These are phyloP conservation scores for Heliconius hewitsoni DNA, from an alignment of 1,140 invertebrate genomes.

Conservation along the genomic window DNA sequence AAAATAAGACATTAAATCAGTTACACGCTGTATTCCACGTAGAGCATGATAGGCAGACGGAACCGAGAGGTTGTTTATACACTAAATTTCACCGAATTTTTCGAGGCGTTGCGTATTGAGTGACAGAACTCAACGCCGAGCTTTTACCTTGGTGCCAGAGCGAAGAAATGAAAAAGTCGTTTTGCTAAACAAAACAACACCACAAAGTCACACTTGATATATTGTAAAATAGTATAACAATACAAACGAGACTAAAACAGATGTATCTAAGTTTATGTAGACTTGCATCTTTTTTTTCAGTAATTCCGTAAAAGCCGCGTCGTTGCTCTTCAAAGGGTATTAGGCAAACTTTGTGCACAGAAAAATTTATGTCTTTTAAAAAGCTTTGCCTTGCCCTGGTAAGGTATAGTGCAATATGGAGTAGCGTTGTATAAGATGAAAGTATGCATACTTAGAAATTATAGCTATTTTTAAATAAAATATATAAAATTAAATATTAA, in stretches of 20 bases:
- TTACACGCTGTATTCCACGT: no score
- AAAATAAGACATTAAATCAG: no score
- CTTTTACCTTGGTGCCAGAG: no score
- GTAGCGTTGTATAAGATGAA: not conserved
- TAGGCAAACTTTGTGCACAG: conserved; percentile 31
- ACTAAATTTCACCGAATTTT: no score
- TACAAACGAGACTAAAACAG: not conserved
- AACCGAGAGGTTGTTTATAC: no score
- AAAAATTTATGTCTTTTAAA: conserved; percentile 29
- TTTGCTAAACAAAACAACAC: no score
- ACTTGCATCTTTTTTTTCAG: conserved; percentile 27
- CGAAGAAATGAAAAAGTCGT: no score
- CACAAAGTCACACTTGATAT: no score
- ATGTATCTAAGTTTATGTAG: not conserved
- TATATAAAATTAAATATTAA: not conserved
- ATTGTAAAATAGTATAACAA: not conserved
- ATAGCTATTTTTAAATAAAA: not conserved
- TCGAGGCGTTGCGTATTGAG: no score
- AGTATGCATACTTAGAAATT: not conserved
- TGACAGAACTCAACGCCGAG: no score
- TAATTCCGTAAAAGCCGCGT: conserved; percentile 33
- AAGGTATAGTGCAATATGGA: not conserved
- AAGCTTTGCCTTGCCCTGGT: conserved; percentile 29
- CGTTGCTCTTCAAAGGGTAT: conserved; percentile 29
- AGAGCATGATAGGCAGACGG: no score